A percentile compares a stretch with the other conserved stretches of the same genome.
These are phyloP conservation scores for Ianthella basta DNA, from an alignment of 37 sponge, comb jelly and placozoan species.

Conservation along the genomic window DNA sequence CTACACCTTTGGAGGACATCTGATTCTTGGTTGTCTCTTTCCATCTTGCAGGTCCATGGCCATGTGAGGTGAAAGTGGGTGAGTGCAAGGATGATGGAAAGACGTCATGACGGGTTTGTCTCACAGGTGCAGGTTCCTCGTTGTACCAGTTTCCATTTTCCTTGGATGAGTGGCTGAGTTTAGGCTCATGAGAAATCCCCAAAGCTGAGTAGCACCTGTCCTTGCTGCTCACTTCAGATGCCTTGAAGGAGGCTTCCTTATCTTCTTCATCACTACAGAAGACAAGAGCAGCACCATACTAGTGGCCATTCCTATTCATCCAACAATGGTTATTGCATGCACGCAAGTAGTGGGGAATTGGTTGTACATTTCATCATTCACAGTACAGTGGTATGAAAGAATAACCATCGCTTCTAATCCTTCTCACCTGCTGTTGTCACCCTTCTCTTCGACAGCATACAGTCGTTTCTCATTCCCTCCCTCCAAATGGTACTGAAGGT, in stretches of 20 bases:
- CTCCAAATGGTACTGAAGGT: not conserved
- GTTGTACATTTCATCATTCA: too few relatives aligned
- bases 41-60: too few relatives aligned
- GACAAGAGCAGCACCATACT: not conserved
- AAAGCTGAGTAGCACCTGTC: not conserved
- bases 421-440: not conserved
- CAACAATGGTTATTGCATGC: too few relatives aligned
- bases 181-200: not conserved
- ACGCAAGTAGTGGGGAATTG: too few relatives aligned
- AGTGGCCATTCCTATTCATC: too few relatives aligned
- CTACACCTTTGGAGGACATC: too few relatives aligned
- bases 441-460: not conserved
- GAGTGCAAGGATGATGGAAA: conserved; percentile 26
- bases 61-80: not conserved
- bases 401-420: not conserved
- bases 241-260: not conserved
- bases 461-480: not conserved
- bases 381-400: not conserved
- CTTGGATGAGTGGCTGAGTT: too few relatives aligned
- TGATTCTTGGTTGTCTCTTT: too few relatives aligned
- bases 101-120: conserved; percentile 21
- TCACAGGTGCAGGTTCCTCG: not conserved
- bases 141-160: not conserved
- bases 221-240: not conserved
- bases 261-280: not conserved